A percentile compares a stretch with the other conserved stretches of the same genome.
Evolutionary conservation across 2,113 vertebrate genomes (phyloP).

Genomic region (Zosterops hypoxanthus): DNA sequence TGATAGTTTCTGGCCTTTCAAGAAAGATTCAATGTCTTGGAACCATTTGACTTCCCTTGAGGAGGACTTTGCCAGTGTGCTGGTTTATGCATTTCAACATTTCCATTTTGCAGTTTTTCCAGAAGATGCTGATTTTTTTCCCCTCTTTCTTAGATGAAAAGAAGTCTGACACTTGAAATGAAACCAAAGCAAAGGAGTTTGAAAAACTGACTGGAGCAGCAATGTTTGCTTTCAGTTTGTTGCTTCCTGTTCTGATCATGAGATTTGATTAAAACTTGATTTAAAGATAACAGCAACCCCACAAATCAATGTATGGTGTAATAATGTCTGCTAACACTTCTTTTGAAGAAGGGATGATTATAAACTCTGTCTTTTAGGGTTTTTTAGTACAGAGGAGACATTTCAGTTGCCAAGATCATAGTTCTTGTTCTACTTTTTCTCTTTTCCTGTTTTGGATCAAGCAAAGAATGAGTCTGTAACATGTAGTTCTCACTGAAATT

Average conservation of each 20-base stretch:
- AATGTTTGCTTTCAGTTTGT: slow-evolving; percentile 31
- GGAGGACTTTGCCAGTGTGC: background rate
- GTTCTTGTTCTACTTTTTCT: background rate
- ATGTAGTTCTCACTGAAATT: background rate
- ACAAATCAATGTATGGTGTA: background rate
- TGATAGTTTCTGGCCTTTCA: background rate
- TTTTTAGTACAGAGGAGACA: background rate
- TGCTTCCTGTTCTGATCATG: slow-evolving; percentile 12
- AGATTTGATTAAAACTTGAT: background rate
- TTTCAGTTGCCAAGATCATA: background rate
- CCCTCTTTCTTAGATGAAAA: background rate
- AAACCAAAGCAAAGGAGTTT: slow-evolving; percentile 4
- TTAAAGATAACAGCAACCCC: background rate
- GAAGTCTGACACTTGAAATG: slow-evolving; percentile 10
- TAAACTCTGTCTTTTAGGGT: background rate
- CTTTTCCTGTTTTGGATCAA: background rate
- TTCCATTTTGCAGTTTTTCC: slow-evolving; percentile 29
- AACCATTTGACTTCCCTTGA: background rate
- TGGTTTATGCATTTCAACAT: background rate
- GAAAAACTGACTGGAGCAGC: background rate
- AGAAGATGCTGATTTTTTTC: background rate
- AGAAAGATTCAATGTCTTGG: background rate
- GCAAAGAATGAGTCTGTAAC: background rate
- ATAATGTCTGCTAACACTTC: background rate
- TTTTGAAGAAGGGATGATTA: background rate